Percentiles rank a stretch among this genome's conserved stretches.
Conservation (phyloP, 2,113 vertebrate genomes). For the Cottus gobio region DNA sequence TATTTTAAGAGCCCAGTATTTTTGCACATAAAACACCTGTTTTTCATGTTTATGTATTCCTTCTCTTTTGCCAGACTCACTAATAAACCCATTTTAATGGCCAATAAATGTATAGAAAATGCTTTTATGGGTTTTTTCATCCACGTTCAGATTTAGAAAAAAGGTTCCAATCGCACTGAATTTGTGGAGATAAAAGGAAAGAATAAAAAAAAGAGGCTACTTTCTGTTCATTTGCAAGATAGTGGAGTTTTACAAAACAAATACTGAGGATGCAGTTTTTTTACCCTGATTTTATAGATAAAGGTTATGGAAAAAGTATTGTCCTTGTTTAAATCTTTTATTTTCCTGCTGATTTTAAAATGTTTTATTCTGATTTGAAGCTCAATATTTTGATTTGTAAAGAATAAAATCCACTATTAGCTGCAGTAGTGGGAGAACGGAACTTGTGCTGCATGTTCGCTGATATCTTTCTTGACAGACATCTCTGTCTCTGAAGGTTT, state of each 20-base stretch:
- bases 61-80: not conserved
- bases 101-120: not conserved
- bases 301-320: not conserved
- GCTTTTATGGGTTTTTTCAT: not conserved
- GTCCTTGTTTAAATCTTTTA: not conserved
- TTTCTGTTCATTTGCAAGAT: not conserved
- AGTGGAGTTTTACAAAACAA: not conserved
- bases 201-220: not conserved
- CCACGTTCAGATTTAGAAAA: not conserved
- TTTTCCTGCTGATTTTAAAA: not conserved
- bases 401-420: not conserved
- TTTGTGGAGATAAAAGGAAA: not conserved
- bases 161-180: not conserved
- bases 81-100: not conserved
- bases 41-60: not conserved
- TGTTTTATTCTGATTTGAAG: not conserved
- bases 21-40: not conserved
- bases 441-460: not conserved
- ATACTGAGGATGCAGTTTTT: not conserved
- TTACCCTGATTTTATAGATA: not conserved
- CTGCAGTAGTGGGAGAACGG: not conserved
- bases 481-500: constrained; percentile 39
- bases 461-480: constrained; percentile 31
- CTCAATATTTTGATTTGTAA: not conserved
- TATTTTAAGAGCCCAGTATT: not conserved